A percentile compares a stretch with the other conserved stretches of the same genome.
Conservation (phyloP, 2,888 invertebrate species). For the Meteorus colon region DNA sequence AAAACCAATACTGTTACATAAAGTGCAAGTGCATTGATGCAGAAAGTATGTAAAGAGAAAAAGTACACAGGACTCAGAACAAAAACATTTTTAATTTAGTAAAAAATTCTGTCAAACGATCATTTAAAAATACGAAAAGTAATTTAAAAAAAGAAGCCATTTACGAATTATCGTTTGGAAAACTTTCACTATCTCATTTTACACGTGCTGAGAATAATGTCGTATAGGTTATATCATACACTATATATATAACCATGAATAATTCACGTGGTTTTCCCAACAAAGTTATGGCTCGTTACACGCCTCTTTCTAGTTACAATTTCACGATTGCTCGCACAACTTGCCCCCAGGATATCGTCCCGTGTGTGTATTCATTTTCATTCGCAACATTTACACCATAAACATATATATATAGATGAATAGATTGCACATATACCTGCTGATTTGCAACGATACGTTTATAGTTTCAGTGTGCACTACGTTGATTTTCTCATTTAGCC, state of each 20-base stretch:
- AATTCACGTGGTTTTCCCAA: conserved; percentile 54
- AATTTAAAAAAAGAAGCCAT: conserved; percentile 16
- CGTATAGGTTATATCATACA: conserved; percentile 50
- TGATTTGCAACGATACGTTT: not conserved
- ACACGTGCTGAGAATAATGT: conserved; percentile 53
- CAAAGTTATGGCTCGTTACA: conserved; percentile 57
- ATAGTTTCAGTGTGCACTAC: no score
- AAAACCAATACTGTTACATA: no score
- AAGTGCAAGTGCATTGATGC: no score
- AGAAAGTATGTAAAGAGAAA: no score
- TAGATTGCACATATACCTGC: conserved; percentile 28
- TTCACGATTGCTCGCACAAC: conserved; percentile 32
- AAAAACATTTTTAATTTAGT: no score
- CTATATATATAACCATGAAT: conserved; percentile 48
- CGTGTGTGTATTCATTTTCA: conserved; percentile 22
- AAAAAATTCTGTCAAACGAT: no score
- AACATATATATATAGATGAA: conserved; percentile 21
- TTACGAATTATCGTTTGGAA: conserved; percentile 30
- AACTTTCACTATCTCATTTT: conserved; percentile 51
- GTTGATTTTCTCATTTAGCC: not conserved
- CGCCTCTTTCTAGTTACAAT: conserved; percentile 47
- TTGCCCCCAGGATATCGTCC: conserved; percentile 30
- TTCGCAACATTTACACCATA: not conserved
- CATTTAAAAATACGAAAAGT: not conserved
- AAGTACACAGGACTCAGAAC: no score